These are phyloP conservation scores for Coelogynopora nodosa DNA, from an alignment of 2,888 invertebrate species.

Conservation along the genomic window DNA sequence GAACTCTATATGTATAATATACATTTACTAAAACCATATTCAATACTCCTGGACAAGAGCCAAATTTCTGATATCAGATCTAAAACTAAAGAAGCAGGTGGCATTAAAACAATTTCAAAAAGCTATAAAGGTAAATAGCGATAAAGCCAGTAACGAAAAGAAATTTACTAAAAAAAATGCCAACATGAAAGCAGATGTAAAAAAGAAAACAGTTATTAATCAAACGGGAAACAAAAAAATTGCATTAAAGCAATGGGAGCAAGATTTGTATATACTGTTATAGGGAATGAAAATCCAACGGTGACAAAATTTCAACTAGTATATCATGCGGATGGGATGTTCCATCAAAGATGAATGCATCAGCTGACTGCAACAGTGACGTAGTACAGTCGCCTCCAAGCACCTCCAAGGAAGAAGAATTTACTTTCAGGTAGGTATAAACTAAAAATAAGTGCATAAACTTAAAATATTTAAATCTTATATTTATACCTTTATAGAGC, in stretches of 20 bases:
- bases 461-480: not conserved
- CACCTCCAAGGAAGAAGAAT: not conserved
- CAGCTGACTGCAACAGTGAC: not conserved
- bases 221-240: not conserved
- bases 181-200: not conserved
- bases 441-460: not conserved
- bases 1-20: not conserved
- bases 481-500: not conserved
- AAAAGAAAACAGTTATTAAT: not conserved
- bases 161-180: not conserved
- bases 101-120: not conserved
- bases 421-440: not conserved
- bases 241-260: not conserved
- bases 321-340: not conserved
- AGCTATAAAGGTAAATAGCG: not conserved
- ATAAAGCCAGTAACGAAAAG: not conserved
- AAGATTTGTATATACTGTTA: not conserved
- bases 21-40: not conserved
- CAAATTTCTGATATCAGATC: not conserved
- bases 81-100: not conserved
- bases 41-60: not conserved
- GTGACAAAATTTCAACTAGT: not conserved
- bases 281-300: not conserved
- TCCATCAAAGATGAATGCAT: not conserved
- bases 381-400: not conserved